These are phyloP conservation scores for Sardinella longiceps DNA, from an alignment of 2,797 vertebrate species.

Conservation along the genomic window DNA sequence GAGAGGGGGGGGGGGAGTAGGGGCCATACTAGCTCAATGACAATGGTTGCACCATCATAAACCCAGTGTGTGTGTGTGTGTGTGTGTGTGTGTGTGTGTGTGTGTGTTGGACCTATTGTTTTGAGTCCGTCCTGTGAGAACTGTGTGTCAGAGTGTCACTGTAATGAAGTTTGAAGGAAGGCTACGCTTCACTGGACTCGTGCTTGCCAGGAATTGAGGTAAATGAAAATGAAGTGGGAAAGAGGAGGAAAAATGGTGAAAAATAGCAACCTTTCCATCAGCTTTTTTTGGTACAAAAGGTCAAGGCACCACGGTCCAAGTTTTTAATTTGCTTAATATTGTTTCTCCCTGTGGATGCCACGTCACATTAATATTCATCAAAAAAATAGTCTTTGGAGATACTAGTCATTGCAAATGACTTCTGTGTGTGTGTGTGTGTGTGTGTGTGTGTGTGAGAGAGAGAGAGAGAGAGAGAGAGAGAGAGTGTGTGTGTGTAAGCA, in stretches of 20 bases:
- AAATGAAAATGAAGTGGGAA: conserved; percentile 13
- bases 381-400: conserved; percentile 13
- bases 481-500: neutral
- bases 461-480: neutral
- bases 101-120: neutral
- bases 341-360: neutral
- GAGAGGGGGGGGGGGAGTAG: neutral
- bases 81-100: conserved; percentile 12
- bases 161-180: neutral
- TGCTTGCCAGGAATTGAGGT: neutral
- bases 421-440: neutral
- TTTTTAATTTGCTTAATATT: conserved; percentile 34
- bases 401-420: neutral
- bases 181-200: neutral
- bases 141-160: neutral
- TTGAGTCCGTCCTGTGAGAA: neutral
- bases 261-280: conserved; percentile 12
- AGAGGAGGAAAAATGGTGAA: neutral
- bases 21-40: neutral
- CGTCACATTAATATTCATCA: conserved; percentile 40
- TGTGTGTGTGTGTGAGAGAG: conserved; percentile 26
- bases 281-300: conserved; percentile 33
- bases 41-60: neutral
- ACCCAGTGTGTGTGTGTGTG: conserved; percentile 1
- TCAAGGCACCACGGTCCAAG: conserved; percentile 21